Evolutionary conservation across 2,797 vertebrate species (phyloP).

Genomic region (Parauchenoglanis punctatus): DNA sequence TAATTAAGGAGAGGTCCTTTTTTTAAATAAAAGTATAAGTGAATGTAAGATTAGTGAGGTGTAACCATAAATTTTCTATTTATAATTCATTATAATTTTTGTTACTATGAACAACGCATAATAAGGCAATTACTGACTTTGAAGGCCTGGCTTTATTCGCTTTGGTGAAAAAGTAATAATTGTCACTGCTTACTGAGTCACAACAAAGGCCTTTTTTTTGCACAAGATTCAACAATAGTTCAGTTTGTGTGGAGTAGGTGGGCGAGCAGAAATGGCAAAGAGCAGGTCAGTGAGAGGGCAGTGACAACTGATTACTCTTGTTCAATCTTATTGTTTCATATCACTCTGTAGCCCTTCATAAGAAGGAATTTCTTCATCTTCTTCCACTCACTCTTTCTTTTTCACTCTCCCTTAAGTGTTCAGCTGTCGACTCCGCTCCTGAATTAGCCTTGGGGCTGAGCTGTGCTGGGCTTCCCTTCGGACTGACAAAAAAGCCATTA

Average conservation of each 20-base stretch:
- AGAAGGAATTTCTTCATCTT: constrained; percentile 28
- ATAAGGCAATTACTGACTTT: not conserved
- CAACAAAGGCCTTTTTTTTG: constrained; percentile 6
- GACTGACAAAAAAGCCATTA: constrained; percentile 35
- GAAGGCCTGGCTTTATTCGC: not conserved
- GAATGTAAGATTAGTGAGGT: too few relatives aligned
- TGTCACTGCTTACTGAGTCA: constrained; percentile 23
- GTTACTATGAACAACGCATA: not conserved
- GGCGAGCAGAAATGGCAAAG: constrained; percentile 39
- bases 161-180: constrained; percentile 8
- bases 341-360: constrained; percentile 38
- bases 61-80: not conserved
- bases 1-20: not conserved
- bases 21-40: not conserved
- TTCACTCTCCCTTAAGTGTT: not conserved
- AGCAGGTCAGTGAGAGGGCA: constrained; percentile 39
- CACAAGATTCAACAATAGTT: constrained; percentile 27
- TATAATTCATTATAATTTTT: not conserved
- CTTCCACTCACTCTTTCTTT: constrained; percentile 18
- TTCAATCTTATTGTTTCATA: constrained; percentile 23
- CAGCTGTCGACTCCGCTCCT: constrained; percentile 18
- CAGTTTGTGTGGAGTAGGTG: constrained; percentile 26
- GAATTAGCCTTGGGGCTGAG: constrained; percentile 30
- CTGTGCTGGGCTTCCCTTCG: constrained; percentile 39
- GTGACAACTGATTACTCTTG: constrained; percentile 48